Percentiles rank a stretch among this genome's conserved stretches.
Conservation (phyloP, 1,140 invertebrate genomes). For the Plodia interpunctella region DNA sequence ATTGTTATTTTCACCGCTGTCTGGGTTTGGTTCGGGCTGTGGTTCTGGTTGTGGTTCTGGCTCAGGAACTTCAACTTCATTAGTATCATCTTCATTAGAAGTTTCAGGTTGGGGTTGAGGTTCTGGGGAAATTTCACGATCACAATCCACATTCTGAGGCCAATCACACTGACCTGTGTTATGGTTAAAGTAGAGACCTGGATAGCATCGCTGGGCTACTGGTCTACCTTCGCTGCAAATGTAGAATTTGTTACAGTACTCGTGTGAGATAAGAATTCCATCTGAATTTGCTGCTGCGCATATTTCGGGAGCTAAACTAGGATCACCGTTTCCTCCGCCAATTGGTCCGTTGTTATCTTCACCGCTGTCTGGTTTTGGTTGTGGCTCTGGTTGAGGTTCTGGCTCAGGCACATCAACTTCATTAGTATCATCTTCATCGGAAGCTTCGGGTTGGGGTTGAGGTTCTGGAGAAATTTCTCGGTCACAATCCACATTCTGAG, state of each 20-base stretch:
- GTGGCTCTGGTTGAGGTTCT: neutral
- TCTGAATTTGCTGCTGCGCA: neutral
- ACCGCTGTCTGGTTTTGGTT: constrained; percentile 11
- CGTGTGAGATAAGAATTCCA: neutral
- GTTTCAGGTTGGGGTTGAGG: constrained; percentile 11
- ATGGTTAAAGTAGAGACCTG: constrained; percentile 77
- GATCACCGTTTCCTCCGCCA: constrained; percentile 12
- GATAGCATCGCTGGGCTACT: constrained; percentile 49
- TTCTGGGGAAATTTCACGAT: neutral
- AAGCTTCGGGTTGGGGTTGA: too few species aligned
- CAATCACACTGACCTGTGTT: constrained; percentile 77
- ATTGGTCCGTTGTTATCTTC: constrained; percentile 8
- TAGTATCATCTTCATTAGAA: constrained; percentile 10
- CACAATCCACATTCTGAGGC: constrained; percentile 36
- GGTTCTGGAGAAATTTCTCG: too few species aligned
- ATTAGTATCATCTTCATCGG: too few species aligned
- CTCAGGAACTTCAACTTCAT: neutral
- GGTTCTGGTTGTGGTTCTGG: neutral
- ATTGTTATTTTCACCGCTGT: constrained; percentile 15
- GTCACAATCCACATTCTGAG: too few species aligned
- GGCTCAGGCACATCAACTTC: too few species aligned
- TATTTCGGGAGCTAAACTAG: constrained; percentile 23
- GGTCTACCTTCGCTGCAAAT: constrained; percentile 32
- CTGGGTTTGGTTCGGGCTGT: neutral
- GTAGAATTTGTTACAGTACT: constrained; percentile 26